Evolutionary conservation across 1,140 invertebrate species (phyloP), one percentile per base, ranked within the genome.

Genomic region (Mactra quadrangularis): DNA sequence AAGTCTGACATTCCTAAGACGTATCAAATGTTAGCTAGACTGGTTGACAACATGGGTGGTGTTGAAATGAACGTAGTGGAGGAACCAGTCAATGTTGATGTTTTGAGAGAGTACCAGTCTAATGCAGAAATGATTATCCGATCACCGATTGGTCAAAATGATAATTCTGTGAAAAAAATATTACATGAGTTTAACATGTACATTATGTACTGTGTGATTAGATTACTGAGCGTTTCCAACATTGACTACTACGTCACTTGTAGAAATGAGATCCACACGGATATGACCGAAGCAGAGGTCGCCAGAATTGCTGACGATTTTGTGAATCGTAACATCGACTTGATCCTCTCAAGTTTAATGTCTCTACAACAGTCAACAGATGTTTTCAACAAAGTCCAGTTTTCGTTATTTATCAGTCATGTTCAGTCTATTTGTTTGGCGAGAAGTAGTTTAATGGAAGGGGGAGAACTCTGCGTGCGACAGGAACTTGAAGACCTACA

Each of bases 11-110:
- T 89, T 27, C 60, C 85, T 11, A 74, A 75, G 29, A 91, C 89
- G 0, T 52, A 88, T 13, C 31, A 41, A 0, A 90, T 91, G 90
- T 82, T 92, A 15, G 47, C 81, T 6, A 66, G 55, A 11, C 82
- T 92, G 17, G 84, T 90, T 22, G 22, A 55, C 0, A 89, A 90
- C 57, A 52, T 92, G 50, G 90, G 88, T 29, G 85, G 77, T 29
- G 86, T 87, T 1, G 72, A 53, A 15, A 88, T 91, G 29, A 74
- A 78, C 3, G 82, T 90, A 31, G 87, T 90, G 0, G 86, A 91
- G 45, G 70, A 86, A 15, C 52, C 70, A 19, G 38, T 45, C n/a
- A 62, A 75, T 64, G 19, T 47, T 27, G 72, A 82, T 52, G 68
- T 82, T 29, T 74, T 90, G 27, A 60, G 74, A 1, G 57, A 75